phyloP scores from a whole-genome alignment of 2,888 invertebrate genomes.

The Luperina nickerlii region DNA sequence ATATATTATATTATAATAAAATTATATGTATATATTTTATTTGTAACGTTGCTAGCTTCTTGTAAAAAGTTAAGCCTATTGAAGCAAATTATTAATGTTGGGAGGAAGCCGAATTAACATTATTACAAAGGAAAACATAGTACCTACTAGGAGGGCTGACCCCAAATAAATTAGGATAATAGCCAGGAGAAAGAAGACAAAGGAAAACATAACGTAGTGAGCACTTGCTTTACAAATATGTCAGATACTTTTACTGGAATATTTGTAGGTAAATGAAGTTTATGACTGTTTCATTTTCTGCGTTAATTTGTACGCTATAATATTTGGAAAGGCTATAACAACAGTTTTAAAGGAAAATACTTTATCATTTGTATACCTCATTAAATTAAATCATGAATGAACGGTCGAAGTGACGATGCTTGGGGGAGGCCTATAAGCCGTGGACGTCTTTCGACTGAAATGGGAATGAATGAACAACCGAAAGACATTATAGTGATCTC shows the following conservation, averaged over 20 bases:
- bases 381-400: not conserved
- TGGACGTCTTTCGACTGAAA: not conserved
- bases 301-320: not conserved
- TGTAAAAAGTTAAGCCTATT: not conserved
- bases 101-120: not conserved
- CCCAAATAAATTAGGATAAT: not conserved
- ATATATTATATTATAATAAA: too few species aligned
- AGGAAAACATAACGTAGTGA: not conserved
- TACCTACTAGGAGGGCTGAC: not conserved
- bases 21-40: too few species aligned
- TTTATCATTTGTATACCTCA: not conserved
- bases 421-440: too few species aligned
- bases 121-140: not conserved
- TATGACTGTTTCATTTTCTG: not conserved
- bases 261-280: not conserved
- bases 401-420: not conserved
- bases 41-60: not conserved
- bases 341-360: not conserved
- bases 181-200: not conserved
- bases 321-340: too few species aligned
- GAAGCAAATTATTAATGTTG: not conserved
- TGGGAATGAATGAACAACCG: too few species aligned
- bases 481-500: not conserved
- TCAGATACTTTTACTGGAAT: not conserved
- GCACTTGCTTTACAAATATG: not conserved